These are phyloP conservation scores for Climacteris rufus DNA, from an alignment of 2,113 vertebrate species.

Conservation along the genomic window DNA sequence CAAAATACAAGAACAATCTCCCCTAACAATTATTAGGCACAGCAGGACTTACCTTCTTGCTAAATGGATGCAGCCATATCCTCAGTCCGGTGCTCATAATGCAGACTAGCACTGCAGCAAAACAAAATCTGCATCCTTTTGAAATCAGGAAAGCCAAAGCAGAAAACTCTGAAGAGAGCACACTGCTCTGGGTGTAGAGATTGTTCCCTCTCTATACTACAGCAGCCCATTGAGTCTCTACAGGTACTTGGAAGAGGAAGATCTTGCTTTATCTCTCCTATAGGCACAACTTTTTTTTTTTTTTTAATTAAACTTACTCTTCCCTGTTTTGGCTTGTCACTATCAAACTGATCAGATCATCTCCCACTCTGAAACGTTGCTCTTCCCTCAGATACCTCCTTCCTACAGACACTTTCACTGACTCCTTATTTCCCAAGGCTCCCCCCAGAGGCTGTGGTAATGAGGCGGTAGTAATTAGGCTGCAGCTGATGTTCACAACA, in stretches of 20 bases:
- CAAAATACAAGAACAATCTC: neutral
- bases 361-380: neutral
- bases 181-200: neutral
- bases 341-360: neutral
- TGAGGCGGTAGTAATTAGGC: neutral
- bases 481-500: neutral
- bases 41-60: neutral
- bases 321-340: neutral
- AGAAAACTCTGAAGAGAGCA: neutral
- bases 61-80: neutral
- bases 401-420: neutral
- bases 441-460: neutral
- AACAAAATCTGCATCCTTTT: neutral
- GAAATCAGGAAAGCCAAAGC: neutral
- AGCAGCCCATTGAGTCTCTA: fast-evolving
- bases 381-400: neutral
- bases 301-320: neutral
- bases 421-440: neutral
- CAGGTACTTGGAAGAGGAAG: neutral
- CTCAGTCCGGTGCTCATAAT: neutral
- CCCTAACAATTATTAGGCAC: neutral
- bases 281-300: neutral
- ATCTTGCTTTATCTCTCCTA: neutral
- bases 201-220: neutral
- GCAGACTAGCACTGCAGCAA: neutral